Percentiles rank a stretch among this genome's conserved stretches.
These are phyloP conservation scores for Atrichornis clamosus DNA, from an alignment of 2,113 vertebrate genomes.

Conservation along the genomic window DNA sequence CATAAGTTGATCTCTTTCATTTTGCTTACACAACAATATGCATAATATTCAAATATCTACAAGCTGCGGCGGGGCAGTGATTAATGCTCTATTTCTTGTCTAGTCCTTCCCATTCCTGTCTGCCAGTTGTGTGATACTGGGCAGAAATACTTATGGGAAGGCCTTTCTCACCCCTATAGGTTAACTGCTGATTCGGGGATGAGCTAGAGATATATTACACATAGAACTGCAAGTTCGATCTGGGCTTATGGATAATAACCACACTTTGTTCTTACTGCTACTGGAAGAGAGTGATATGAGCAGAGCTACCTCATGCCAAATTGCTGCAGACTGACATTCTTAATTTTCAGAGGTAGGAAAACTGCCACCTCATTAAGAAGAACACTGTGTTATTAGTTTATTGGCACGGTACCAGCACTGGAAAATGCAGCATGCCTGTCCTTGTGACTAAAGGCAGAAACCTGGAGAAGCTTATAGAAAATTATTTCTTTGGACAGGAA, in stretches of 20 bases:
- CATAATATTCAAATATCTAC: neutral
- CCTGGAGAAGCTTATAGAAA: conserved; percentile 32
- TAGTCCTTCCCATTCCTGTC: neutral
- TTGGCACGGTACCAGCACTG: conserved; percentile 33
- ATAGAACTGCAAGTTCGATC: conserved; percentile 21
- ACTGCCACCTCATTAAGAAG: conserved; percentile 68
- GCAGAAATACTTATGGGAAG: neutral
- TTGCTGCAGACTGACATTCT: conserved; percentile 63
- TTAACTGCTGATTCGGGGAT: neutral
- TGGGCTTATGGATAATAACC: conserved; percentile 33
- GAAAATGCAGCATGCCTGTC: conserved; percentile 30
- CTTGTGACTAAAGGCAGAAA: conserved; percentile 27
- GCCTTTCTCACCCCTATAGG: neutral
- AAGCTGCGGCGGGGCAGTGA: fast-evolving
- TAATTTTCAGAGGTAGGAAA: conserved; percentile 73
- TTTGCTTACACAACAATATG: neutral
- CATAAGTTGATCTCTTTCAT: neutral
- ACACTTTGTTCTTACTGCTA: conserved; percentile 35
- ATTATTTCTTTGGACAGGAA: conserved; percentile 27
- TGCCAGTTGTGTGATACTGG: neutral
- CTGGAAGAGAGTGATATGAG: conserved; percentile 47
- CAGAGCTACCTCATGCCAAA: conserved; percentile 54
- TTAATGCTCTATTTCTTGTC: neutral
- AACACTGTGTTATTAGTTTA: conserved; percentile 57
- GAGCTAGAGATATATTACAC: conserved; percentile 14